Evolutionary conservation across 2,113 vertebrate genomes (phyloP), one percentile per base, ranked within the genome.

Genomic region (Catagonus wagneri): DNA sequence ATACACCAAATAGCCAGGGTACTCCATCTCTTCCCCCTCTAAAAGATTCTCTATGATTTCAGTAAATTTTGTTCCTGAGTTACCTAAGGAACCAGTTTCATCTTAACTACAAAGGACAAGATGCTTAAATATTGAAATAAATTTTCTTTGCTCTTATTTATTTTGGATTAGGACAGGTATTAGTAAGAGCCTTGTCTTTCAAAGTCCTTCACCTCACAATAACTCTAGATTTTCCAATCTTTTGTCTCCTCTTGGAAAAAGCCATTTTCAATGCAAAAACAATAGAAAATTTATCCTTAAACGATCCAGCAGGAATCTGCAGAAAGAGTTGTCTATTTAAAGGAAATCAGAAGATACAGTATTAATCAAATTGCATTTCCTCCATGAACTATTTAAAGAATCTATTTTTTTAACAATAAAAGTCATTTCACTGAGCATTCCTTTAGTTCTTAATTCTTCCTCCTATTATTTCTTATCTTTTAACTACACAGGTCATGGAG

Each of bases 381-480:
- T n/a, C 27, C 65, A 91, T 44, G 68, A 71, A 60, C 54, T 81
- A 60, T 92, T 89, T 89, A 61, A 95, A 74, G 1, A 81, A 83
- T 85, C 3, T 25, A 2, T 34, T 58, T 86, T 94, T 60, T 65
- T 52, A 22, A 95, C 0, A 54, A 52, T 36, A 83, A 84, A 95
- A 27, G 3, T 15, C 13, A 69, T 92, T 95, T 83, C 20, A 76
- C 4, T 32, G 50, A 94, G 90, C 78, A 89, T 76, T 68, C 5
- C 32, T 83, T 92, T 27, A 44, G 22, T 36, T 93, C 23, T 86
- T 93, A 32, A 32, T 3, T 89, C 44, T 95, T 91, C n/a, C 14
- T 89, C 63, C 3, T 85, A 7, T 79, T 74, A 14, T 98, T 96
- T 96, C 94, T 97, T 74, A 94, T 87, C 63, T 66, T 52, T 36